These are phyloP conservation scores for Octodon degus DNA, from an alignment of 2,113 vertebrate species.

Conservation along the genomic window DNA sequence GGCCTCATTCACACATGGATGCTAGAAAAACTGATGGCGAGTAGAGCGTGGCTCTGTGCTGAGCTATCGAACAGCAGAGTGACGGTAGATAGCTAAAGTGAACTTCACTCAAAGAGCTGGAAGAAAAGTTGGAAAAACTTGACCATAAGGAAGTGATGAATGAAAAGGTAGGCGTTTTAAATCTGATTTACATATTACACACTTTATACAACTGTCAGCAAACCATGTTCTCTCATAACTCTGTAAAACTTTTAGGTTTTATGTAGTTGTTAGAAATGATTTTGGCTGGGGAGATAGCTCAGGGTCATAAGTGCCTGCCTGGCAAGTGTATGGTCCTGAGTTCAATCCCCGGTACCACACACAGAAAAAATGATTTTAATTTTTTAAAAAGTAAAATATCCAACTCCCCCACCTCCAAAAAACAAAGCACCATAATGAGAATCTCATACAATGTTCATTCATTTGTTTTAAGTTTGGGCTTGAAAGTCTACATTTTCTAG, in stretches of 20 bases:
- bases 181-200: not conserved
- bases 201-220: not conserved
- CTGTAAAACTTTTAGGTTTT: not conserved
- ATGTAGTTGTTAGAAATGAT: not conserved
- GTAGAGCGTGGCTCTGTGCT: not conserved
- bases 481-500: not conserved
- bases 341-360: no score
- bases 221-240: no score
- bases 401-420: not conserved
- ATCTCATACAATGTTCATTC: slow-evolving; percentile 28
- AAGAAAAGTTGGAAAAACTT: not conserved
- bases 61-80: not conserved
- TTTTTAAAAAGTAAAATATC: not conserved
- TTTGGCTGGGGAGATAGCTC: not conserved
- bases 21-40: not conserved
- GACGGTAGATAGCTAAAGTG: not conserved
- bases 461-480: not conserved
- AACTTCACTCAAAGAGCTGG: not conserved
- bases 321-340: no score
- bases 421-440: not conserved
- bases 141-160: not conserved
- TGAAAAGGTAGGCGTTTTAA: not conserved
- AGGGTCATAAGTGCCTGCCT: no score
- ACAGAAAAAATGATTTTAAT: no score
- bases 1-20: not conserved